These are phyloP conservation scores for Crossaster papposus DNA, from an alignment of 53 echinoderm and acorn worm species.

Conservation along the genomic window DNA sequence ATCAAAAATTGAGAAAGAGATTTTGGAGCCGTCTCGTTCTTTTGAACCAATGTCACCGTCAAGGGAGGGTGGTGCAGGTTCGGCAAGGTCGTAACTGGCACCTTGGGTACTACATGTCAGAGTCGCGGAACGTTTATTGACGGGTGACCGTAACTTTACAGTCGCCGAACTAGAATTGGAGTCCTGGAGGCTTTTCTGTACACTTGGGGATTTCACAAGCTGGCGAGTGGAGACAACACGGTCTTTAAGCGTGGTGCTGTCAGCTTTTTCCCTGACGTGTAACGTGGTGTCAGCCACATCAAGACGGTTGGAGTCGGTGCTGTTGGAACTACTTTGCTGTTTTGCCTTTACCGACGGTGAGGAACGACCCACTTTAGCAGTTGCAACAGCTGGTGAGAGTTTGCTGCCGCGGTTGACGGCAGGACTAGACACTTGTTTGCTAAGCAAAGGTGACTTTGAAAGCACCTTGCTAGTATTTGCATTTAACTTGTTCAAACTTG, in stretches of 20 bases:
- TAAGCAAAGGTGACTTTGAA: conserved; percentile 45
- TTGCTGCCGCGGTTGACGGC: conserved; percentile 25
- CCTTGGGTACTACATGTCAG: neutral
- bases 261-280: neutral
- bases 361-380: conserved; percentile 15
- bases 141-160: conserved; percentile 63
- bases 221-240: neutral
- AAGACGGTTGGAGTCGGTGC: conserved; percentile 18
- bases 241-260: neutral
- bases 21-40: neutral
- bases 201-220: conserved; percentile 35
- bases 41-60: neutral
- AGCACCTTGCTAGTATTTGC: conserved; percentile 40
- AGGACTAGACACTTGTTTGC: conserved; percentile 37
- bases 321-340: conserved; percentile 29
- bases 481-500: conserved; percentile 41
- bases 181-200: conserved; percentile 49
- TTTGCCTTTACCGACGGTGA: conserved; percentile 37
- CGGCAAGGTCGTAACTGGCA: neutral
- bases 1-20: conserved; percentile 58
- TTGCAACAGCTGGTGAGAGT: conserved; percentile 8
- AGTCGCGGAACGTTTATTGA: neutral
- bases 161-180: conserved; percentile 65
- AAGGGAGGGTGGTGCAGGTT: neutral
- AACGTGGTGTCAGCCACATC: neutral